phyloP scores from a whole-genome alignment of 1,140 invertebrate species.

The Leptinotarsa texana region DNA sequence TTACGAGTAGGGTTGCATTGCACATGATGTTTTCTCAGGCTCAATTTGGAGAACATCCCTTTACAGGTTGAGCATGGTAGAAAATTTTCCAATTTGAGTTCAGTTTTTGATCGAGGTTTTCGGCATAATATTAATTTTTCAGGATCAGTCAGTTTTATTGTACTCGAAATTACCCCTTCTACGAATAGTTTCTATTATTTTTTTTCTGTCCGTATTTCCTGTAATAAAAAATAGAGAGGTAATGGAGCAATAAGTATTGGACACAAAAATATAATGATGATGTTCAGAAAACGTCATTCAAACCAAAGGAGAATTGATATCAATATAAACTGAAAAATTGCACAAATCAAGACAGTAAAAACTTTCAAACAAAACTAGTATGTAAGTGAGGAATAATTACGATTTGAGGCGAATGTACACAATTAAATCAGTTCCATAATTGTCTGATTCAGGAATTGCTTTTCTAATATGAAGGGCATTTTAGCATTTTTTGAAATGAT shows the following conservation, averaged over 20 bases:
- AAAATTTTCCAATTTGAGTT: not conserved
- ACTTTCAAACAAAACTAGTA: no score
- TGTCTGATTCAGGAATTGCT: no score
- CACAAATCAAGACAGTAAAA: not conserved
- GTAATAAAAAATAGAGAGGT: not conserved
- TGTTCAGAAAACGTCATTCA: not conserved
- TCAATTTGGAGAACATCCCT: not conserved
- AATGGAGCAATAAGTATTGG: constrained; percentile 1
- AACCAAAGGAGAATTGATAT: not conserved
- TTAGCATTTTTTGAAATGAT: no score
- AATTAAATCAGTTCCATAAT: no score
- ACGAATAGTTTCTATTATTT: not conserved
- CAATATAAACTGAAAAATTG: constrained; percentile 2
- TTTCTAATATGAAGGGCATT: no score
- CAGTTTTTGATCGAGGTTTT: not conserved
- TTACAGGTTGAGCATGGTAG: not conserved
- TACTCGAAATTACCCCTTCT: not conserved
- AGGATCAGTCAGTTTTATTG: not conserved
- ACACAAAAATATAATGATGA: not conserved
- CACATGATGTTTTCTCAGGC: not conserved
- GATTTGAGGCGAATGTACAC: no score
- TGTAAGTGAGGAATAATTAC: no score
- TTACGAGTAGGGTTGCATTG: not conserved
- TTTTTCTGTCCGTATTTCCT: not conserved
- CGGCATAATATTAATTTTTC: not conserved